Evolutionary conservation across 2,113 vertebrate genomes (phyloP).

Genomic region (Perca fluviatilis): DNA sequence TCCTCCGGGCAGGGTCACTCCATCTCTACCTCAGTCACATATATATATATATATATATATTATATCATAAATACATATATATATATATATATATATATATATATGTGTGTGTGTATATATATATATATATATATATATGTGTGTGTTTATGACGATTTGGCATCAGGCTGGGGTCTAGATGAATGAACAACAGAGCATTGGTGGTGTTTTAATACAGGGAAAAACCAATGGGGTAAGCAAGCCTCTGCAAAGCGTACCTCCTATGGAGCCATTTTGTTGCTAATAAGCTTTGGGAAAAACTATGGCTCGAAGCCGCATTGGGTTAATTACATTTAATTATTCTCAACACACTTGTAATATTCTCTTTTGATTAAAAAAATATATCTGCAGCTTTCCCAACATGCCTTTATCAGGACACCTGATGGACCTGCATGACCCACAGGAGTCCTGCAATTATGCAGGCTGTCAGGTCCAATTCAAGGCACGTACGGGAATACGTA

Average conservation of each 20-base stretch:
- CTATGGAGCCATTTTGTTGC: too few species aligned
- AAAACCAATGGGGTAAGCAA: not conserved
- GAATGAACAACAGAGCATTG: conserved; percentile 1
- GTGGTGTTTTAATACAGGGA: not conserved
- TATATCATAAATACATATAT: too few species aligned
- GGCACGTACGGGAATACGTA: conserved; percentile 41
- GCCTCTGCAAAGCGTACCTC: too few species aligned
- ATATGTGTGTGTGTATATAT: too few species aligned
- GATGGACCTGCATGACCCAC: conserved; percentile 15
- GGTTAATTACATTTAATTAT: conserved; percentile 28
- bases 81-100: too few species aligned
- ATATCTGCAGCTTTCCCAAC: conserved; percentile 13
- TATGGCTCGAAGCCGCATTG: conserved; percentile 12
- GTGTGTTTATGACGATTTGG: not conserved
- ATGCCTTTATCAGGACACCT: conserved; percentile 20
- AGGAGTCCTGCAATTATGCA: conserved; percentile 62
- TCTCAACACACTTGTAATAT: conserved; percentile 29
- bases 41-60: too few species aligned
- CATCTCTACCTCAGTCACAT: too few species aligned
- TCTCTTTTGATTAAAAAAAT: conserved; percentile 38
- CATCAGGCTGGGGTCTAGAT: not conserved
- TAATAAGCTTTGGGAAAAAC: not conserved
- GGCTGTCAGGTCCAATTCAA: conserved; percentile 51
- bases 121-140: too few species aligned
- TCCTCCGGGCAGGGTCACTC: too few species aligned